Percentiles rank a stretch among this genome's conserved stretches.
phyloP scores from a whole-genome alignment of 1,140 invertebrate species.

The Ylistrum balloti region DNA sequence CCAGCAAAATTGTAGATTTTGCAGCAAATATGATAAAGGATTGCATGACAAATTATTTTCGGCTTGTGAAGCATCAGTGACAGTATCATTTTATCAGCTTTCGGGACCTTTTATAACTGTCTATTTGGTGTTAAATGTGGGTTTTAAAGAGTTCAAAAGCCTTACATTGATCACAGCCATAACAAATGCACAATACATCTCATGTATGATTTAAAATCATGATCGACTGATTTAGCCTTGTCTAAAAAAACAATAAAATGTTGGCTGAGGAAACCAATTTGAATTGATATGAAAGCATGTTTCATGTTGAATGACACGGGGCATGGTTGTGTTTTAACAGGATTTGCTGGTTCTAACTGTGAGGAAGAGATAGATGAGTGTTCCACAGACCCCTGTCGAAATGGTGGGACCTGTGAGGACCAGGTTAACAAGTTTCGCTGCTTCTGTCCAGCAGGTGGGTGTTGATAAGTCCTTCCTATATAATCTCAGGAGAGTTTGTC shows the following conservation, averaged over 20 bases:
- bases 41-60: background rate
- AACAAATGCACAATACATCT: too few relatives aligned
- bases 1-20: background rate
- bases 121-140: too few relatives aligned
- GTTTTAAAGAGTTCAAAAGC: too few relatives aligned
- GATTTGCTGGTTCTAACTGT: background rate
- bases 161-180: too few relatives aligned
- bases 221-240: too few relatives aligned
- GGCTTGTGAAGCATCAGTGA: background rate
- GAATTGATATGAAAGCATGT: too few relatives aligned
- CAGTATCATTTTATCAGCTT: background rate
- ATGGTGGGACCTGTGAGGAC: constrained; percentile 85
- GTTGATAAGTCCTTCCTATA: constrained; percentile 51
- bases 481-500: constrained; percentile 46
- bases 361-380: constrained; percentile 61
- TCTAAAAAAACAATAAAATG: too few relatives aligned
- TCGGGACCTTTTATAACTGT: too few relatives aligned
- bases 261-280: too few relatives aligned
- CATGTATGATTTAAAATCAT: too few relatives aligned
- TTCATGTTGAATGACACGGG: background rate
- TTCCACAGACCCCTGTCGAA: constrained; percentile 79
- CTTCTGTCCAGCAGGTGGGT: constrained; percentile 68
- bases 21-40: background rate
- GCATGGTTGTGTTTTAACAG: background rate
- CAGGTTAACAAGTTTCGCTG: constrained; percentile 71